Evolutionary conservation across 2,113 vertebrate species (phyloP).

Genomic region (Triplophysa dalaica): DNA sequence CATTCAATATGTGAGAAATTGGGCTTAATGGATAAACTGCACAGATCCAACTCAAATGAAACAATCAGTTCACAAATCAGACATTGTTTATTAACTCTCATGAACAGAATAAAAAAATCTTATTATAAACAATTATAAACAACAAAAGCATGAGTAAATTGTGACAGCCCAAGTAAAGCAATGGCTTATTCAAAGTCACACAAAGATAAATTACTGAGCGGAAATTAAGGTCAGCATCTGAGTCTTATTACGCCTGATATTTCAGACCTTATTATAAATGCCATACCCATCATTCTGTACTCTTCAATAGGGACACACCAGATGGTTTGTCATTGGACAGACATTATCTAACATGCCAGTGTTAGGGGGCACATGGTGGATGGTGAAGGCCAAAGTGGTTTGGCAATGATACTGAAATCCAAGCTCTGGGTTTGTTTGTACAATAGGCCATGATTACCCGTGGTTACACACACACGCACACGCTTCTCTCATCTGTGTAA

Average conservation of each 20-base stretch:
- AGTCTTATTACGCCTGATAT: neutral
- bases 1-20: too few relatives aligned
- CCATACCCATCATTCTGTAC: slow-evolving; percentile 28
- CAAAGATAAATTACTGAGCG: neutral
- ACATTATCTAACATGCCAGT: slow-evolving; percentile 60
- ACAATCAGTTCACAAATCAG: too few relatives aligned
- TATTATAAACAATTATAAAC: too few relatives aligned
- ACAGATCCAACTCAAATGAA: too few relatives aligned
- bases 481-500: slow-evolving; percentile 7
- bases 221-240: slow-evolving; percentile 3
- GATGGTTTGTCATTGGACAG: slow-evolving; percentile 65
- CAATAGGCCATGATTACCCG: slow-evolving; percentile 4
- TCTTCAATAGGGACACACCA: slow-evolving; percentile 53
- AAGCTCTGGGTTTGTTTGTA: slow-evolving; percentile 21
- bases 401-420: slow-evolving; percentile 42
- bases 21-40: too few relatives aligned
- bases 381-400: slow-evolving; percentile 61
- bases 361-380: slow-evolving; percentile 61
- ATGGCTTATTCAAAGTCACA: slow-evolving; percentile 11
- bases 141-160: neutral
- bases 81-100: too few relatives aligned
- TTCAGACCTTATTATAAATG: slow-evolving; percentile 18
- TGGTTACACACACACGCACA: slow-evolving; percentile 8
- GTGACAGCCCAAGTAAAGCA: neutral
- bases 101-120: too few relatives aligned